Evolutionary conservation across 2,797 vertebrate genomes (phyloP).

Genomic region (Pseudochaenichthys georgianus): DNA sequence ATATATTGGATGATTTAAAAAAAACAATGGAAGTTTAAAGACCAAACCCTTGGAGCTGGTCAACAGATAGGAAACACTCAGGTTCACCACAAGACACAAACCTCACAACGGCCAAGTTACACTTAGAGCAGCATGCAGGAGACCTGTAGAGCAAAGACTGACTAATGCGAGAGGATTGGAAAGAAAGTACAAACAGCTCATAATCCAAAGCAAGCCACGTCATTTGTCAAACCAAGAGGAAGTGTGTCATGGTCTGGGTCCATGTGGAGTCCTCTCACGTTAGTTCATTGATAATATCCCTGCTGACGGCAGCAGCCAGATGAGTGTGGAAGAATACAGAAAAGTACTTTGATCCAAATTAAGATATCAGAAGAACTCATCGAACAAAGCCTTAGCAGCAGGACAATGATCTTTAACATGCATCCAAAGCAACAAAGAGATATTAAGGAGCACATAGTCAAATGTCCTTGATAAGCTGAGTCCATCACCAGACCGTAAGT

Average conservation of each 20-base stretch:
- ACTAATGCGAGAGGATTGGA: constrained; percentile 6
- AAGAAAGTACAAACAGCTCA: constrained; percentile 5
- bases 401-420: neutral
- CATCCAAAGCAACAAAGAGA: neutral
- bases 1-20: neutral
- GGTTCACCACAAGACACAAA: constrained; percentile 24
- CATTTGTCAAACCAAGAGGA: constrained; percentile 26
- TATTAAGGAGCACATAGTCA: neutral
- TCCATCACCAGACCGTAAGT: constrained; percentile 11
- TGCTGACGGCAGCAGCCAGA: neutral
- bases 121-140: constrained; percentile 3
- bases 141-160: constrained; percentile 8
- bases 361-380: neutral
- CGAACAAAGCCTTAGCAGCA: neutral
- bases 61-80: neutral
- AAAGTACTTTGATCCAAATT: constrained; percentile 1
- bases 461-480: neutral
- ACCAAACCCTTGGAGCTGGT: neutral
- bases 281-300: constrained; percentile 31
- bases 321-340: neutral
- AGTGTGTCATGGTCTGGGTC: constrained; percentile 13
- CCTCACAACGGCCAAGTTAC: constrained; percentile 6
- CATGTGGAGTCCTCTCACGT: constrained; percentile 14
- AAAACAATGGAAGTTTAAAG: neutral
- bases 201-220: constrained; percentile 5